phyloP scores from a whole-genome alignment of 2,888 invertebrate genomes.

The Leptinotarsa peninsularis region DNA sequence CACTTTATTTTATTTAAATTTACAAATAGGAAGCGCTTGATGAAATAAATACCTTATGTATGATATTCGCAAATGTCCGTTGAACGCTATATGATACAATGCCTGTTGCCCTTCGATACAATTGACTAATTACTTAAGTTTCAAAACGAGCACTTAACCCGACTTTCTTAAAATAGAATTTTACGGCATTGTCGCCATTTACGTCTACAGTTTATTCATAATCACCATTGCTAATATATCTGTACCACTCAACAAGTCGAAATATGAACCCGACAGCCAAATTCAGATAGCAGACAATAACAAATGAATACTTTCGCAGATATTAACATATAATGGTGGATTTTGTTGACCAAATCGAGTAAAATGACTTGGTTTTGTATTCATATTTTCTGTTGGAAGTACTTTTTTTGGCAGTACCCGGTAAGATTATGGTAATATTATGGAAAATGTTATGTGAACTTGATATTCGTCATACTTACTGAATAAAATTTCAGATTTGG shows the following conservation, averaged over 20 bases:
- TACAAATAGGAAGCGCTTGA: too few species aligned
- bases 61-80: background rate
- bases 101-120: background rate
- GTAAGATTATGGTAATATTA: constrained; percentile 3
- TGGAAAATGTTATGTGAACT: background rate
- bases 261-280: constrained; percentile 24
- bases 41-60: too few species aligned
- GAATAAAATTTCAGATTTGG: background rate
- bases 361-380: constrained; percentile 19
- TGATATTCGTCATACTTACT: background rate
- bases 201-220: constrained; percentile 10
- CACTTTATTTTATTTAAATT: too few species aligned
- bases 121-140: background rate
- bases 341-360: constrained; percentile 33
- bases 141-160: background rate
- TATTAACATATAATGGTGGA: constrained; percentile 35
- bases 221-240: constrained; percentile 17
- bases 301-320: constrained; percentile 34
- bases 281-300: constrained; percentile 36
- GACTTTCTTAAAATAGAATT: constrained; percentile 13
- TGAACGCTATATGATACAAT: background rate
- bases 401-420: background rate
- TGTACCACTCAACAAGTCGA: constrained; percentile 13
- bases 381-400: constrained; percentile 24
- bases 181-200: constrained; percentile 10